Base-by-base conservation (phyloP, 2,888 invertebrate genomes). In the Aproaerema taeniolella region DNA sequence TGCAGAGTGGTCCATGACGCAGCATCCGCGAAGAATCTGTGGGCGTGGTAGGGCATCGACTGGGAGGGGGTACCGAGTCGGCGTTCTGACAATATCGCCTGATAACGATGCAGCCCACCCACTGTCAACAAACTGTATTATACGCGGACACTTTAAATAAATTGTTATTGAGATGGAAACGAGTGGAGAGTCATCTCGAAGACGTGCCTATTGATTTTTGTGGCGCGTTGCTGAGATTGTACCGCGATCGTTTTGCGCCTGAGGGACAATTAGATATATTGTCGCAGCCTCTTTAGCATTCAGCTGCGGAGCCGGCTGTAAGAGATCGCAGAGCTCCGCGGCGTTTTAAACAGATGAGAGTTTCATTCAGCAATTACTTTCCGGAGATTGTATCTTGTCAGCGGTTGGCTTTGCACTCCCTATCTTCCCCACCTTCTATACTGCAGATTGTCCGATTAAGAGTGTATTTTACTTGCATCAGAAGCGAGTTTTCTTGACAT, bases 81-180 rank as follows among this genome's bases (percentile, higher is more conserved):
- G 69, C 71, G 70, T 67, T 63, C 58, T 61, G 64, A 62, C 70
- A 69, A 74, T 69, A 69, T 62, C 70, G 65, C 65, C 67, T 82
- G 83, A 83, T 81, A 81, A 80, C 67, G 67, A 55, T 74, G 69
- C 75, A 68, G 69, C 64, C 65, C 59, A 57, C 58, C 61, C 59
- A 69, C 73, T 81, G 79, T 85, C 85, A 83, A 82, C 81, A 83
- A 83, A 82, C 77, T 62, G 59, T 55, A 67, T 74, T 72, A 67
- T 57, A 66, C 69, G 70, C 52, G 42, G 48, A 45, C 42, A 49
- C 42, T 54, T 46, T 38, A 9, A 31, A 49, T 49, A 48, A 51
- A 50, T 39, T 43, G 39, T 46, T 53, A 46, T 51, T 50, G 52
- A 53, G 53, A 44, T 50, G 52, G 54, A 52, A 55, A 49, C 52